Evolutionary conservation across 2,113 vertebrate genomes (phyloP).

Genomic region (Tetrao urogallus): DNA sequence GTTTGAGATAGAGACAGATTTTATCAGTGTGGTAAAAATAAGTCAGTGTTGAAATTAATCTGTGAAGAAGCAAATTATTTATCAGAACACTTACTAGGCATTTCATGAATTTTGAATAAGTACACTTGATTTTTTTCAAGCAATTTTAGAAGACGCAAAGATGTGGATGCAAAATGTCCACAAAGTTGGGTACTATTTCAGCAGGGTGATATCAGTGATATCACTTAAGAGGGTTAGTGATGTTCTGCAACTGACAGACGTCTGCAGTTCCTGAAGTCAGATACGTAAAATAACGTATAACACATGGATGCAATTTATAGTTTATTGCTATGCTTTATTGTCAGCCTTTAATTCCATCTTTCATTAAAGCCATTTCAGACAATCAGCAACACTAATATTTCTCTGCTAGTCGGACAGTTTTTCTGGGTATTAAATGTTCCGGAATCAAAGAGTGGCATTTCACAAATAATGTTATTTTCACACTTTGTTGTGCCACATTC

Average conservation of each 20-base stretch:
- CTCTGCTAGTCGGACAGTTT: neutral
- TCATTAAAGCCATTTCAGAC: neutral
- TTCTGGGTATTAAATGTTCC: neutral
- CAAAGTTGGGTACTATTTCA: neutral
- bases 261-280: neutral
- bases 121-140: neutral
- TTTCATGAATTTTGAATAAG: slow-evolving; percentile 13
- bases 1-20: slow-evolving; percentile 12
- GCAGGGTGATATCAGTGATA: neutral
- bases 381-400: neutral
- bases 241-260: neutral
- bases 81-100: neutral
- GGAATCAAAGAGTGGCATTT: neutral
- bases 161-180: neutral
- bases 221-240: neutral
- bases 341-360: neutral
- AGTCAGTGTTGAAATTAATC: slow-evolving; percentile 14
- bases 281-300: neutral
- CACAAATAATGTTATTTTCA: neutral
- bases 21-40: slow-evolving; percentile 30
- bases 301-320: rapidly evolving
- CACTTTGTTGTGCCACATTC: neutral
- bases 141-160: neutral
- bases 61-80: slow-evolving; percentile 40
- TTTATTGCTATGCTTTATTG: neutral